Evolutionary conservation across 2,888 invertebrate genomes (phyloP).

Genomic region (Phengaris arion): DNA sequence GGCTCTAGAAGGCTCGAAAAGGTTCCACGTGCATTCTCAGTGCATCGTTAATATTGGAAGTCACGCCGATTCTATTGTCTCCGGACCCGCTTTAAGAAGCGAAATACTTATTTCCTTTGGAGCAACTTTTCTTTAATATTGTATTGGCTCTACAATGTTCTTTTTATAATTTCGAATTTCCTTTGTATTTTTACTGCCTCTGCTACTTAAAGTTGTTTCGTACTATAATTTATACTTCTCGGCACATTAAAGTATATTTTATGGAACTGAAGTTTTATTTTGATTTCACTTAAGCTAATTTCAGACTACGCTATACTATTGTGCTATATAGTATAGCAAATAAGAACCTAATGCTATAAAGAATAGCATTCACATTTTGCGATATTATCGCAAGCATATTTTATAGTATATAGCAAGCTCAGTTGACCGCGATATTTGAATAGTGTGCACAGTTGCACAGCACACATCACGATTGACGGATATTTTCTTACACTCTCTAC

Average conservation of each 20-base stretch:
- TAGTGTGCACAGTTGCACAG: too few relatives aligned
- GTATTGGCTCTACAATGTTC: conserved; percentile 45
- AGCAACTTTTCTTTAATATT: conserved; percentile 62
- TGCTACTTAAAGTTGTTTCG: conserved; percentile 22
- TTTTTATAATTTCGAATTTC: conserved; percentile 36
- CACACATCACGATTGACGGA: too few relatives aligned
- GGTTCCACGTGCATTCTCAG: conserved; percentile 69
- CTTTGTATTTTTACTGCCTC: conserved; percentile 28
- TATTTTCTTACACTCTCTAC: too few relatives aligned
- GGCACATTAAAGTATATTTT: not conserved
- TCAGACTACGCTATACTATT: too few relatives aligned
- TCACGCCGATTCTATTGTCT: conserved; percentile 71
- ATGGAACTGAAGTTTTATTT: not conserved
- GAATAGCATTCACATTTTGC: too few relatives aligned
- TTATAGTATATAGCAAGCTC: too few relatives aligned
- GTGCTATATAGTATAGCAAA: too few relatives aligned
- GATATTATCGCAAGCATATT: too few relatives aligned
- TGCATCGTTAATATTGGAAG: conserved; percentile 78
- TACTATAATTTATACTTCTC: not conserved
- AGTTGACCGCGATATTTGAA: too few relatives aligned
- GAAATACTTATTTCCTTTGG: conserved; percentile 71
- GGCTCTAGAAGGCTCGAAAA: conserved; percentile 43
- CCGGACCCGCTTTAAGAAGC: conserved; percentile 63
- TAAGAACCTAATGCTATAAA: too few relatives aligned
- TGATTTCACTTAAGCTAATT: not conserved